These are phyloP conservation scores for Drosophila birchii DNA, from an alignment of 2,888 invertebrate species.

Conservation along the genomic window DNA sequence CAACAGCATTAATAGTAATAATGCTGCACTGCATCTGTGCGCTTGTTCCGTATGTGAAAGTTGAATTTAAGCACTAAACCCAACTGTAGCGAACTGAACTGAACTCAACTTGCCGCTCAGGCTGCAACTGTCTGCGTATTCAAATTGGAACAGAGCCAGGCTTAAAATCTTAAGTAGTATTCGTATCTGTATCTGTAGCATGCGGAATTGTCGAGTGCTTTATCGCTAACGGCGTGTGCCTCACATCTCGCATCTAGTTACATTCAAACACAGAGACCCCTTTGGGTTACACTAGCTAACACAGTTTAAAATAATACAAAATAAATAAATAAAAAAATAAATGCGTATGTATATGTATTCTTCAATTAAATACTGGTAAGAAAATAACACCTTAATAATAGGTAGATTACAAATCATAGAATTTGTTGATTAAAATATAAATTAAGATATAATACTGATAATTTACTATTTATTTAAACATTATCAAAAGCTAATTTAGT, in stretches of 20 bases:
- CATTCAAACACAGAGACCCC: slow-evolving; percentile 41
- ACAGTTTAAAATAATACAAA: neutral
- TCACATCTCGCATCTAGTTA: slow-evolving; percentile 48
- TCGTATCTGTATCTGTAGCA: slow-evolving; percentile 37
- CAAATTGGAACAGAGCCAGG: slow-evolving; percentile 48
- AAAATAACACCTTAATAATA: neutral
- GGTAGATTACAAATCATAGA: too few relatives aligned
- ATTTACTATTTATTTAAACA: neutral
- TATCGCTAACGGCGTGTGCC: slow-evolving; percentile 48
- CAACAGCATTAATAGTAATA: slow-evolving; percentile 52
- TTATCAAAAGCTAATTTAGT: too few relatives aligned
- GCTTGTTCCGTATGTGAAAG: slow-evolving; percentile 67
- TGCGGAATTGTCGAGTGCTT: slow-evolving; percentile 48
- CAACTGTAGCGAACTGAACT: slow-evolving; percentile 39
- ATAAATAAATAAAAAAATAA: neutral
- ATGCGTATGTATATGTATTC: neutral
- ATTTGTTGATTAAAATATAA: neutral
- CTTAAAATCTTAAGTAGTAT: slow-evolving; percentile 12
- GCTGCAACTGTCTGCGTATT: slow-evolving; percentile 40
- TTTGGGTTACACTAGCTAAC: slow-evolving; percentile 9
- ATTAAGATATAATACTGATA: neutral
- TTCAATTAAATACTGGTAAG: neutral
- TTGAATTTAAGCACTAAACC: slow-evolving; percentile 61
- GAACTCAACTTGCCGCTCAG: slow-evolving; percentile 25
- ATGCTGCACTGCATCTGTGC: slow-evolving; percentile 67